Evolutionary conservation across 2,888 invertebrate species (phyloP), one percentile per base, ranked within the genome.

Genomic region (Lasioglossum lativentre): DNA sequence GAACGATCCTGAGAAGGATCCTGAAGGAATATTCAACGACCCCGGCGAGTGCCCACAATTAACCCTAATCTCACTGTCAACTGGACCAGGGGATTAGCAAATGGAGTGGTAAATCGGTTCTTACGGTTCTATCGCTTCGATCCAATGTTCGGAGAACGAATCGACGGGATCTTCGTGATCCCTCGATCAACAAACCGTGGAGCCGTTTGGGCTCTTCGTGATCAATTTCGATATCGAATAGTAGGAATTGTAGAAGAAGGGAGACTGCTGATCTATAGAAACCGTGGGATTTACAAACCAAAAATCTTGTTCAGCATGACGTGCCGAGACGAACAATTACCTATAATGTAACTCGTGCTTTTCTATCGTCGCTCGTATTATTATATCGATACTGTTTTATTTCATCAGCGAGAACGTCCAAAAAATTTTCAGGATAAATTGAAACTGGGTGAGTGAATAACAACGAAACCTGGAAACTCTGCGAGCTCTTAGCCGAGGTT

Each of bases 11-110:
- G 34, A 23, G 30, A 30, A 34, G 66, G 23, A 10, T 34, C 34
- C 23, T 19, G 3, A 19, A 66, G 38, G n/a, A 68, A 68, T 38
- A 68, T 68, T 68, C n/a, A 40, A 68, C 38, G 68, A 38, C 0
- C 38, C 4, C 38, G 23, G 23, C 38, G 5, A 68, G 23, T 12
- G 68, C 4, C n/a, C 23, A 68, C 68, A 38, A 38, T 68, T 38
- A 68, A 68, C 40, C 38, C 38, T 68, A n/a, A 68, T 68, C 68
- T 66, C 66, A 66, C 66, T 68, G 68, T 68, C 68, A 68, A 68
- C 38, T 16, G 27, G 76, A 68, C 23, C 38, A 40, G 42, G 42
- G 75, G 40, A 30, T 27, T 40, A 42, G 63, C 63, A 45, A 75
- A 72, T 27, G 72, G 45, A n/a, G 19, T 38, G 34, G 47, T 30